Conservation (phyloP, 2,797 vertebrate genomes). For the Acanthurus leucopareius region DNA sequence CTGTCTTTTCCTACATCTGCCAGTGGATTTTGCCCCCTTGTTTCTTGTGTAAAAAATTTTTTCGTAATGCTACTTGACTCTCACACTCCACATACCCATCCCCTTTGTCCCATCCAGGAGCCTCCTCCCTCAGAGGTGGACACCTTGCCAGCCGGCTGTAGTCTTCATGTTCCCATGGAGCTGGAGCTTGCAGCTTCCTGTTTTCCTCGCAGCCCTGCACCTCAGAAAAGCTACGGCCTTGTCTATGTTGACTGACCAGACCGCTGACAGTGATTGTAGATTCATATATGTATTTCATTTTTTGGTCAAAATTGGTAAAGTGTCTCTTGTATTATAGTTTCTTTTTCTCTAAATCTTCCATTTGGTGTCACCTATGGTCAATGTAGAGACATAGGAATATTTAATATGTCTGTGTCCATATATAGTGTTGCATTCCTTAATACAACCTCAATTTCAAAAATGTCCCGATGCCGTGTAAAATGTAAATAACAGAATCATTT, state of each 20-base stretch:
- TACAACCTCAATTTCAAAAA: too few relatives aligned
- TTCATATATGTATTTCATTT: conserved; percentile 24
- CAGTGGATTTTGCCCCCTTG: not conserved
- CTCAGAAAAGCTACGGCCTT: conserved; percentile 61
- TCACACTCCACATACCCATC: conserved; percentile 8
- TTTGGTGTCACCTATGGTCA: not conserved
- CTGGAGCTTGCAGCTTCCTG: conserved; percentile 77
- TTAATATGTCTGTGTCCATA: conserved; percentile 3
- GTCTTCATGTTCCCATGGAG: conserved; percentile 83
- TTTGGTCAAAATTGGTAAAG: not conserved
- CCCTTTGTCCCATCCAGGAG: conserved; percentile 63
- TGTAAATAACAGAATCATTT: too few relatives aligned
- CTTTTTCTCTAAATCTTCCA: not conserved
- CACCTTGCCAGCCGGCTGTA: conserved; percentile 68
- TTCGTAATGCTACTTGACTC: conserved; percentile 10
- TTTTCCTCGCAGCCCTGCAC: conserved; percentile 63
- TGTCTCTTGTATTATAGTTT: not conserved
- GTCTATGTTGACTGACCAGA: conserved; percentile 65
- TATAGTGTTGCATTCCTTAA: not conserved
- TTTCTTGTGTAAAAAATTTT: not conserved
- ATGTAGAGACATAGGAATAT: not conserved
- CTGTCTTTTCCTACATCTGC: not conserved
- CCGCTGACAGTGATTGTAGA: not conserved
- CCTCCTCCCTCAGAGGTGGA: conserved; percentile 50
- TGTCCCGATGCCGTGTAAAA: too few relatives aligned